These are phyloP conservation scores for Hippoglossus stenolepis DNA, from an alignment of 2,113 vertebrate species.

Conservation along the genomic window DNA sequence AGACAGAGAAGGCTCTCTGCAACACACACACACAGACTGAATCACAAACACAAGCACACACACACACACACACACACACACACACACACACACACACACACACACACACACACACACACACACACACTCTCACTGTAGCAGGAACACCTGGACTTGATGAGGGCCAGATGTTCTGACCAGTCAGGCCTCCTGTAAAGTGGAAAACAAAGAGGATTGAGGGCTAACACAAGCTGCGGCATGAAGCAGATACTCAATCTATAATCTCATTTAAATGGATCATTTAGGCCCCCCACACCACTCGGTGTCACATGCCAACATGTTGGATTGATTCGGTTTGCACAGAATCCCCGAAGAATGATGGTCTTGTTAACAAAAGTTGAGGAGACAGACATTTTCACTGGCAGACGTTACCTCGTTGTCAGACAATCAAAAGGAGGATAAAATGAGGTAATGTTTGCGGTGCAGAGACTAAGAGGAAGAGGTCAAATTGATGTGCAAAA, in stretches of 20 bases:
- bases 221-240: constrained; percentile 43
- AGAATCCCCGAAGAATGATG: constrained; percentile 43
- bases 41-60: neutral
- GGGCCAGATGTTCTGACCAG: constrained; percentile 72
- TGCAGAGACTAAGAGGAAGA: neutral
- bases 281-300: constrained; percentile 40
- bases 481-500: constrained; percentile 19
- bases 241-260: constrained; percentile 62
- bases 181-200: constrained; percentile 62
- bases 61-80: constrained; percentile 1
- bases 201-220: constrained; percentile 57
- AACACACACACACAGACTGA: constrained; percentile 11
- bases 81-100: constrained; percentile 4
- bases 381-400: constrained; percentile 20
- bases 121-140: constrained; percentile 6
- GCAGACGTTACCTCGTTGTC: constrained; percentile 14
- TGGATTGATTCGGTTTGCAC: constrained; percentile 60
- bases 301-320: constrained; percentile 51
- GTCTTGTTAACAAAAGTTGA: constrained; percentile 54
- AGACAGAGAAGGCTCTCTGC: constrained; percentile 13
- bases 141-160: constrained; percentile 77
- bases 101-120: constrained; percentile 5
- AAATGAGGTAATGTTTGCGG: constrained; percentile 38
- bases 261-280: constrained; percentile 56
- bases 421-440: neutral